phyloP scores from a whole-genome alignment of 2,113 vertebrate genomes.

The Psittacara wagleri region DNA sequence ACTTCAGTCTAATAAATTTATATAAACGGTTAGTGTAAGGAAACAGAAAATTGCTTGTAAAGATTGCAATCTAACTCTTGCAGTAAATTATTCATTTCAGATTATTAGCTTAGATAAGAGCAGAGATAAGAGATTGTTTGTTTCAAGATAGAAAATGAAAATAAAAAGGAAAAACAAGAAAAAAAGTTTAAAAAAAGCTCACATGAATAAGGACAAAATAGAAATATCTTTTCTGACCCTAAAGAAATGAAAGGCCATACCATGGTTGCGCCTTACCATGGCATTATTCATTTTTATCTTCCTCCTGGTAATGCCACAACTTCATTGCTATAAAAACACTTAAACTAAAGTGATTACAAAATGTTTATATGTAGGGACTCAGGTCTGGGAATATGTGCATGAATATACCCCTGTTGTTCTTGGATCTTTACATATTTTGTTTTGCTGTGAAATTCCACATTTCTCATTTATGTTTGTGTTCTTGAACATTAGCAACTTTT shows the following conservation, averaged over 20 bases:
- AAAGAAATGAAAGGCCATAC: neutral
- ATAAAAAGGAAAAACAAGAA: neutral
- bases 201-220: neutral
- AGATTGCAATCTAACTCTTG: neutral
- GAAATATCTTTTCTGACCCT: neutral
- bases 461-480: neutral
- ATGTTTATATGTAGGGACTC: neutral
- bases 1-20: neutral
- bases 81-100: conserved; percentile 29
- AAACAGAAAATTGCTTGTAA: neutral
- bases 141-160: neutral
- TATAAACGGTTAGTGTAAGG: neutral
- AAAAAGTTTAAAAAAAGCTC: neutral
- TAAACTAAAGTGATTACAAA: neutral
- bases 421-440: neutral
- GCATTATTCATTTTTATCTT: neutral
- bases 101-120: neutral
- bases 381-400: neutral
- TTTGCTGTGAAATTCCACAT: neutral
- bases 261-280: neutral
- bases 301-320: neutral
- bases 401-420: neutral
- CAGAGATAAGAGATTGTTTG: neutral
- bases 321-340: neutral
- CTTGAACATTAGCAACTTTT: neutral